Base-by-base conservation (phyloP, 2,797 vertebrate genomes). In the Lepus townsendii region DNA sequence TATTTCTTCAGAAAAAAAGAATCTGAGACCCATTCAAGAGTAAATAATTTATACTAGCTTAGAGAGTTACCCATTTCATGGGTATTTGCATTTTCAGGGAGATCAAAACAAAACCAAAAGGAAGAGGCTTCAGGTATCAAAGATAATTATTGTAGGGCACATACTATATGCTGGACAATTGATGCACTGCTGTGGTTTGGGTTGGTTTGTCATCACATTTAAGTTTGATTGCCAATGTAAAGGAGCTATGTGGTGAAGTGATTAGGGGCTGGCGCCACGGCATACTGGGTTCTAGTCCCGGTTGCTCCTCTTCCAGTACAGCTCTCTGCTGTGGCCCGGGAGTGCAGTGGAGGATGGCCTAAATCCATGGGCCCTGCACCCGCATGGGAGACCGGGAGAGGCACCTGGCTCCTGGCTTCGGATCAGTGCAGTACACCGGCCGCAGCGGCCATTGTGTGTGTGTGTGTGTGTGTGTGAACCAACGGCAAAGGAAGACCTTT, bases 11-110 rank as follows among this genome's bases (percentile, higher is more conserved):
- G 7, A 1, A 27, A 75, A 24, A 75, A 68, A 50, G 60, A n/a
- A 24, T 16, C 72, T 77, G 47, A 83, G 60, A 57, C 24, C 16
- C 5, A 27, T 52, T 89, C 54, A 35, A 57, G 14, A 30, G 13
- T 54, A 87, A 89, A 72, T 69, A 86, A 82, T 14, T 88, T 54
- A 68, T 54, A 83, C 75, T 60, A 68, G 38, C 62, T 91, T 47
- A 19, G 35, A 16, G n/a, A 86, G 26, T 94, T 83, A 54, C 3
- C 3, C 52, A 47, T 66, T 71, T 63, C 20, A 73, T 69, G 17
- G 62, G 8, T 8, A 42, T 88, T 94, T 89, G 7, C 8, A 57
- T 91, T 83, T 88, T 76, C 78, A 93, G 87, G 2, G 13, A 26
- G 1, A 52, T 82, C 32, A 54, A 73, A 86, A 85, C 10, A 65